These are phyloP conservation scores for Echinops telfairi DNA, from an alignment of 2,113 vertebrate species.

Conservation along the genomic window DNA sequence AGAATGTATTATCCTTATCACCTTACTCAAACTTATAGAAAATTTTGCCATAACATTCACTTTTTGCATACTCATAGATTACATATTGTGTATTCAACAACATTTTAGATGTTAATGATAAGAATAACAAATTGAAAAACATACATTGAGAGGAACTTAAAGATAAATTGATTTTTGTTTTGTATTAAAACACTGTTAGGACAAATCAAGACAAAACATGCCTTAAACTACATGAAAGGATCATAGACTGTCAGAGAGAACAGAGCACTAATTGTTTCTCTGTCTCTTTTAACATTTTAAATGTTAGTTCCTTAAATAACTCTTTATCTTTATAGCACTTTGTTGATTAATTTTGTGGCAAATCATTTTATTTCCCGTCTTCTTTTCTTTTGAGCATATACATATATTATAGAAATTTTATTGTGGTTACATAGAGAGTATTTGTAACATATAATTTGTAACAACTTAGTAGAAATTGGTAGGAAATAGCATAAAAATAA, in stretches of 20 bases:
- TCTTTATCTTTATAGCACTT: too few relatives aligned
- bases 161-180: background rate
- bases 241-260: background rate
- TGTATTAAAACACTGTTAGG: background rate
- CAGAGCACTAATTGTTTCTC: background rate
- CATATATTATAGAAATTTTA: too few relatives aligned
- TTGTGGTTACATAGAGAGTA: too few relatives aligned
- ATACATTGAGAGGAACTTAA: background rate
- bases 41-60: background rate
- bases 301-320: too few relatives aligned
- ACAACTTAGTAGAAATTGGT: too few relatives aligned
- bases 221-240: background rate
- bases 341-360: too few relatives aligned
- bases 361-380: too few relatives aligned
- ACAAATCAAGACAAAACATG: background rate
- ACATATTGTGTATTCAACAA: background rate
- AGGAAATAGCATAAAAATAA: too few relatives aligned
- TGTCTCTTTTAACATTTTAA: too few relatives aligned
- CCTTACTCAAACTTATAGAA: background rate
- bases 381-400: too few relatives aligned
- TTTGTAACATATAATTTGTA: too few relatives aligned
- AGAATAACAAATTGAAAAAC: background rate
- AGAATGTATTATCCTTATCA: accelerated
- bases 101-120: background rate
- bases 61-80: background rate